Evolutionary conservation across 30 jellyfish, hydroid and myxozoan species (phyloP), one percentile per base, ranked within the genome.

Genomic region (Phacellophora camtschatica): DNA sequence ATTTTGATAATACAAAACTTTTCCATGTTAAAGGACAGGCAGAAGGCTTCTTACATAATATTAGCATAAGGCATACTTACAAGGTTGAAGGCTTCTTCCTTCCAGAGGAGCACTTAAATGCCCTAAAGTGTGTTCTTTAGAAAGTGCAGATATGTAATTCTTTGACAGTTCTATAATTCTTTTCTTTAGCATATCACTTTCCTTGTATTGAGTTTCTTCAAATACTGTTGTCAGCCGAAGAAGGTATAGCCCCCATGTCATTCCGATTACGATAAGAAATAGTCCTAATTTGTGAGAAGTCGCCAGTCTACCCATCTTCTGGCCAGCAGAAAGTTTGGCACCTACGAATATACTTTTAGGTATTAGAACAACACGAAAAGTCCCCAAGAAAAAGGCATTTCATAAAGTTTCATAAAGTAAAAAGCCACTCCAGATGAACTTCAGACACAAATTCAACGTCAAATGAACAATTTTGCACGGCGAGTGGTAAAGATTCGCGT

Each of bases 161-260:
- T 93, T 93, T 0, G 99, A 93, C 35, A 93, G 66, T 32, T 85
- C 95, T 15, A 93, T 80, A 25, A 93, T 93, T 77, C 87, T 64
- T 11, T 50, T 55, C 57, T 93, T 93, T 39, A 93, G 71, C 9
- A 69, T 55, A 25, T 93, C 97, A 58, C 97, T 93, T 29, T 86
- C 97, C 23, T 62, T 56, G 59, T 73, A 77, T 36, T 50, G 79
- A 15, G 72, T 39, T 43, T 82, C 88, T 48, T 89, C 89, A 34
- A 53, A 68, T 2, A 75, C 74, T 28, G 57, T 46, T 16, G 95
- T 71, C 3, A 77, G 66, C 16, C 88, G 59, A 22, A 92, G 68
- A n/a, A 92, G 72, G 45, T 92, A 92, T 66, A 92, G 71, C 4
- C 98, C 98, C 98, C 98, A 92, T 18, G 86, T 58, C 2, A 85